A percentile compares a stretch with the other conserved stretches of the same genome.
phyloP scores from a whole-genome alignment of 2,113 vertebrate species.

The Tragulus kanchil region DNA sequence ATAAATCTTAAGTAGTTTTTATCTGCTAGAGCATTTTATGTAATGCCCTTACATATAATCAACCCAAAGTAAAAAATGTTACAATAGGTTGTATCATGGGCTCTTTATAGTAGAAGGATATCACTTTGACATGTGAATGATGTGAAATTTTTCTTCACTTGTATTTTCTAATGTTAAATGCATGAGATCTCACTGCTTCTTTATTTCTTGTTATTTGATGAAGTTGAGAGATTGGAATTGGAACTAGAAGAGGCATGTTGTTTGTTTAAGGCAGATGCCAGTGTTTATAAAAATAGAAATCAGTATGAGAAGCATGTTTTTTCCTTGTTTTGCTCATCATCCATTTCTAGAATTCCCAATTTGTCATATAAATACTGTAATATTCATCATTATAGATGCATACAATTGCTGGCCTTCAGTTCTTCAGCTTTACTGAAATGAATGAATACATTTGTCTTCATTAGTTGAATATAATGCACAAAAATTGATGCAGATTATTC shows the following conservation, averaged over 20 bases:
- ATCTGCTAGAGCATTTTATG: not conserved
- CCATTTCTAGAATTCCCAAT: conserved; percentile 79
- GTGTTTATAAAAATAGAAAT: conserved; percentile 63
- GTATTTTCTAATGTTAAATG: conserved; percentile 13
- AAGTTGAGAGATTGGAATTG: conserved; percentile 1
- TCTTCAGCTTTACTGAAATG: conserved; percentile 80
- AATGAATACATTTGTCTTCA: conserved; percentile 87
- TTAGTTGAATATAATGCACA: conserved; percentile 81
- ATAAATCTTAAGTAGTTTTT: not conserved
- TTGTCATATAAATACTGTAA: conserved; percentile 80
- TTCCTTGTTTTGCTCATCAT: conserved; percentile 69
- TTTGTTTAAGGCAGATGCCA: conserved; percentile 65
- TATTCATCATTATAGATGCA: conserved; percentile 83
- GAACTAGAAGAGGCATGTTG: not conserved
- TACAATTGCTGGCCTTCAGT: conserved; percentile 80
- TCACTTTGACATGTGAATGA: not conserved
- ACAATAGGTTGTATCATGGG: not conserved
- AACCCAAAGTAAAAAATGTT: not conserved
- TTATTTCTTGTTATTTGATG: conserved; percentile 52
- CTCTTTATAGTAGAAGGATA: not conserved
- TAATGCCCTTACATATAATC: not conserved
- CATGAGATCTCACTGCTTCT: not conserved
- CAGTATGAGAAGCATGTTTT: conserved; percentile 67
- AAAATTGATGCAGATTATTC: conserved; percentile 81
- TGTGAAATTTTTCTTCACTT: conserved; percentile 23